phyloP scores from a whole-genome alignment of 1,140 invertebrate genomes.

The Phortica variegata region DNA sequence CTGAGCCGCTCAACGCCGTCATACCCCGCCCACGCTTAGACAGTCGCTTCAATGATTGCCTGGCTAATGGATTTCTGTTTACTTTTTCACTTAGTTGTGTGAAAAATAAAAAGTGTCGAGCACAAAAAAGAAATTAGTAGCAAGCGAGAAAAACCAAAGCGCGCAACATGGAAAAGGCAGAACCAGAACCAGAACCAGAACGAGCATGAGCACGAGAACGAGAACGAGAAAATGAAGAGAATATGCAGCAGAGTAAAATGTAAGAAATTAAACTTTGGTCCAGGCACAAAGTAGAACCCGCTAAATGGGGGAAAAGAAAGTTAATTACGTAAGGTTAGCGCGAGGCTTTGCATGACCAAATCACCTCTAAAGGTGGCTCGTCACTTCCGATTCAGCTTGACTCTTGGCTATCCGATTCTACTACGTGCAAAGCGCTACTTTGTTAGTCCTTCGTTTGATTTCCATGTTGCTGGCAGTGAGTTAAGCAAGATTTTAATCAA shows the following conservation, averaged over 20 bases:
- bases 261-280: conserved; percentile 52
- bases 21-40: too few relatives aligned
- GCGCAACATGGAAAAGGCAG: conserved; percentile 17
- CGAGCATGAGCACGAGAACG: conserved; percentile 20
- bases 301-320: conserved; percentile 25
- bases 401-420: too few relatives aligned
- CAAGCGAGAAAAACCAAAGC: conserved; percentile 40
- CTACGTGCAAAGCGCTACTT: too few relatives aligned
- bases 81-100: conserved; percentile 52
- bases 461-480: too few relatives aligned
- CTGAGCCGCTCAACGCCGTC: conserved; percentile 14
- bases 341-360: background rate
- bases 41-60: conserved; percentile 52
- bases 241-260: conserved; percentile 20
- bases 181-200: background rate
- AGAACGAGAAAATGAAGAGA: conserved; percentile 11
- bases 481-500: too few relatives aligned
- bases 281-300: conserved; percentile 48
- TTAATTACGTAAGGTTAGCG: conserved; percentile 44
- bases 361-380: background rate
- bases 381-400: too few relatives aligned
- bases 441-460: too few relatives aligned
- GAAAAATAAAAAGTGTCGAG: conserved; percentile 44
- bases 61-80: conserved; percentile 56
- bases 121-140: background rate